A percentile compares a stretch with the other conserved stretches of the same genome.
Evolutionary conservation across 1,140 invertebrate genomes (phyloP).

Genomic region (Drosophila sulfurigaster): DNA sequence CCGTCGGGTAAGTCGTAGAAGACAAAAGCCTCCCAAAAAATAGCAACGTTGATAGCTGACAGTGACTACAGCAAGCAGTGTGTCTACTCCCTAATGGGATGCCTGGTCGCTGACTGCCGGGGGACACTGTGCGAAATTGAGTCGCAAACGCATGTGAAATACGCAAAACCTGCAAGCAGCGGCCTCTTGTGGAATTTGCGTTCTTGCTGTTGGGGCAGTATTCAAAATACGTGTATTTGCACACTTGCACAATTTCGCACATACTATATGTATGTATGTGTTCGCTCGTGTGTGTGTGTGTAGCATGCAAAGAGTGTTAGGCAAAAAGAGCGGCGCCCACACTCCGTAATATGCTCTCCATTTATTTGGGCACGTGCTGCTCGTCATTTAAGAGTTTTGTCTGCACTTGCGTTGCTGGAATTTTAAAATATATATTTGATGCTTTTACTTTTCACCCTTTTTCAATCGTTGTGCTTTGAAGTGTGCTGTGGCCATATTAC

Average conservation of each 20-base stretch:
- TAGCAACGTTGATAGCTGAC: slow-evolving; percentile 14
- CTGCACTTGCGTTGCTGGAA: slow-evolving; percentile 80
- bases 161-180: slow-evolving; percentile 11
- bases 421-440: slow-evolving; percentile 81
- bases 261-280: slow-evolving; percentile 10
- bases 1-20: slow-evolving; percentile 8
- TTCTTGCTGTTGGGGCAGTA: slow-evolving; percentile 19
- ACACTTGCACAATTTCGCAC: slow-evolving; percentile 32
- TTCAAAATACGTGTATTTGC: slow-evolving; percentile 37
- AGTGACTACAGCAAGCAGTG: neutral
- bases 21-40: slow-evolving; percentile 40
- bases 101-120: slow-evolving; percentile 9
- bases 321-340: neutral
- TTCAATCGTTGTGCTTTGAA: slow-evolving; percentile 10
- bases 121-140: slow-evolving; percentile 63
- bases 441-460: slow-evolving; percentile 66
- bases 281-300: slow-evolving; percentile 12
- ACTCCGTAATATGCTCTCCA: slow-evolving; percentile 54
- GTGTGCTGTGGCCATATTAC: slow-evolving; percentile 19
- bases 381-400: slow-evolving; percentile 84
- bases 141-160: slow-evolving; percentile 37
- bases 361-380: slow-evolving; percentile 80
- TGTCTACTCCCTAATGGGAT: neutral
- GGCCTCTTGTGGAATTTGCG: slow-evolving; percentile 1
- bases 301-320: slow-evolving; percentile 7